phyloP scores from a whole-genome alignment of 2,888 invertebrate genomes.

The Drosophila infuscata region DNA sequence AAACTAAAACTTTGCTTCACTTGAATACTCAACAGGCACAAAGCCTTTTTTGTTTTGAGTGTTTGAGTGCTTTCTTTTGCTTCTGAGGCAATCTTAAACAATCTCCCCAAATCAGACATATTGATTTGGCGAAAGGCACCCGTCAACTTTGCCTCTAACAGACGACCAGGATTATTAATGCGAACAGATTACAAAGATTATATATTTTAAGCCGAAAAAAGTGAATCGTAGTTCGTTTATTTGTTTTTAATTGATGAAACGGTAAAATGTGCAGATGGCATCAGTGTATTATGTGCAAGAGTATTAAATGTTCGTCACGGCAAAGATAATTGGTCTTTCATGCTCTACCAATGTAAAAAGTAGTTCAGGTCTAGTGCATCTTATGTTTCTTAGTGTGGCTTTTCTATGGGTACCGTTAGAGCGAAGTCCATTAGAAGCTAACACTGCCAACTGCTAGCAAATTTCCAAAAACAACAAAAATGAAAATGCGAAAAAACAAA shows the following conservation, averaged over 20 bases:
- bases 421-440: slow-evolving; percentile 33
- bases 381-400: slow-evolving; percentile 54
- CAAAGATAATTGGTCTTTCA: slow-evolving; percentile 34
- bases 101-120: slow-evolving; percentile 11
- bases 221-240: not conserved
- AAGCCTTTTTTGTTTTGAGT: slow-evolving; percentile 1
- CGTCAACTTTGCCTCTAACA: slow-evolving; percentile 7
- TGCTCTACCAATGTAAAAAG: slow-evolving; percentile 41
- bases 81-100: slow-evolving; percentile 4
- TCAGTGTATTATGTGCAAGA: slow-evolving; percentile 18
- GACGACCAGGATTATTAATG: slow-evolving; percentile 4
- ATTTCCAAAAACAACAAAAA: slow-evolving; percentile 17
- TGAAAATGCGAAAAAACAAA: not conserved
- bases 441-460: slow-evolving; percentile 25
- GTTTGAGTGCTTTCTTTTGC: slow-evolving; percentile 3
- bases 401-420: slow-evolving; percentile 42
- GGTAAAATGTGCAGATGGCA: slow-evolving; percentile 8
- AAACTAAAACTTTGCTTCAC: slow-evolving; percentile 6
- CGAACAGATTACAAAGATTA: not conserved
- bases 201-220: not conserved
- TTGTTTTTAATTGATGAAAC: slow-evolving; percentile 9
- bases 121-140: slow-evolving; percentile 27
- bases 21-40: slow-evolving; percentile 2
- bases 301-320: slow-evolving; percentile 42
- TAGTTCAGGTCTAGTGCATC: slow-evolving; percentile 72